These are phyloP conservation scores for Xenopus petersii DNA, from an alignment of 2,797 vertebrate species.

Conservation along the genomic window DNA sequence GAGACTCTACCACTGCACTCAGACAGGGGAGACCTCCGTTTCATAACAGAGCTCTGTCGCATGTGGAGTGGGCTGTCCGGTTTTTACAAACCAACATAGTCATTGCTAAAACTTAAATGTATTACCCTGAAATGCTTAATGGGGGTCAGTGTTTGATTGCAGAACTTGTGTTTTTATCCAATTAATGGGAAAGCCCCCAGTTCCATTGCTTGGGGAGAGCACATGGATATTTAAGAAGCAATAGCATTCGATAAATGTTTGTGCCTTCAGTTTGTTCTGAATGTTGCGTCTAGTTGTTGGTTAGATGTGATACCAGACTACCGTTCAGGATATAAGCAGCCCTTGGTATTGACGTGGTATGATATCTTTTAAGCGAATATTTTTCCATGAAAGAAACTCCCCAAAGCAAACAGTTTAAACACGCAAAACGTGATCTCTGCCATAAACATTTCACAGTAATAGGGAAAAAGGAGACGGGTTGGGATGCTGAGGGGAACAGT, in stretches of 20 bases:
- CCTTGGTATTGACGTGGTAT: constrained; percentile 46
- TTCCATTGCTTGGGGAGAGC: constrained; percentile 29
- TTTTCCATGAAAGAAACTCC: constrained; percentile 48
- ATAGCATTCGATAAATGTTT: constrained; percentile 20
- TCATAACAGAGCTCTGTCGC: constrained; percentile 37
- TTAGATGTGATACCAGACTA: constrained; percentile 53
- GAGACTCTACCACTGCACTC: constrained; percentile 67
- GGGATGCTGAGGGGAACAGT: not conserved
- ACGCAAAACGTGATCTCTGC: constrained; percentile 37
- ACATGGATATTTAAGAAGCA: constrained; percentile 30
- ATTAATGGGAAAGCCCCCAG: constrained; percentile 27
- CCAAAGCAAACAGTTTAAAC: constrained; percentile 55
- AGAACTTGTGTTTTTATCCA: not conserved
- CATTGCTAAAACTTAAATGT: not conserved
- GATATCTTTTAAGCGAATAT: constrained; percentile 56
- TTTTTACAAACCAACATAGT: not conserved
- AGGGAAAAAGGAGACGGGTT: constrained; percentile 32
- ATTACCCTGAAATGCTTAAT: not conserved
- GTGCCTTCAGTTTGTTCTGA: constrained; percentile 33
- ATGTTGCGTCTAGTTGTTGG: constrained; percentile 36
- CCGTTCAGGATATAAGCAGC: constrained; percentile 9
- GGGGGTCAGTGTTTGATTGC: not conserved
- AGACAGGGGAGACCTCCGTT: constrained; percentile 63
- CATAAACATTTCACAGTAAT: constrained; percentile 46
- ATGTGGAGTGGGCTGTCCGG: not conserved